phyloP scores from a whole-genome alignment of 2,888 invertebrate species.

The Exocentrus adspersus region DNA sequence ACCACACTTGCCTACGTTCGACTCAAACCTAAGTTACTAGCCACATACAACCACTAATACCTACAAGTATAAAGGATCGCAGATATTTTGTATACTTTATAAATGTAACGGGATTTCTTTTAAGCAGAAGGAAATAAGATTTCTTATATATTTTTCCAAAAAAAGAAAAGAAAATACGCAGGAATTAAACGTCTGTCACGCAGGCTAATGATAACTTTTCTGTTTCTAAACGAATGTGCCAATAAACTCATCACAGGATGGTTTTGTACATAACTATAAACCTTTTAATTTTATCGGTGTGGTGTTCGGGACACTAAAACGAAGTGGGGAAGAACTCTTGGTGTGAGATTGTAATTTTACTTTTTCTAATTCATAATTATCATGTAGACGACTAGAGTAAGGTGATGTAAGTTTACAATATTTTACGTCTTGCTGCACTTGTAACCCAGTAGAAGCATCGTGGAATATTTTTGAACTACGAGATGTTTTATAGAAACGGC shows the following conservation, averaged over 20 bases:
- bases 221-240: slow-evolving; percentile 49
- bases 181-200: slow-evolving; percentile 24
- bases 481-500: too few species aligned
- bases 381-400: slow-evolving; percentile 12
- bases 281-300: slow-evolving; percentile 40
- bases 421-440: slow-evolving; percentile 7
- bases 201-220: slow-evolving; percentile 31
- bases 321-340: background rate
- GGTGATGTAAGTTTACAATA: slow-evolving; percentile 20
- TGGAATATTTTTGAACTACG: too few species aligned
- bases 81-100: slow-evolving; percentile 24
- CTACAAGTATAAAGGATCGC: slow-evolving; percentile 27
- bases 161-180: slow-evolving; percentile 8
- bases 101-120: background rate
- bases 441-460: too few species aligned
- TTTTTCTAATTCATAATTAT: slow-evolving; percentile 4
- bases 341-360: slow-evolving; percentile 27
- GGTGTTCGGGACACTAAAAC: slow-evolving; percentile 46
- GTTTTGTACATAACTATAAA: slow-evolving; percentile 31
- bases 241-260: slow-evolving; percentile 45
- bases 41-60: slow-evolving; percentile 28
- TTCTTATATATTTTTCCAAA: slow-evolving; percentile 18
- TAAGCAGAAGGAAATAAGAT: background rate
- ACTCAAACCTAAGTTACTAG: slow-evolving; percentile 39
- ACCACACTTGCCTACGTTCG: slow-evolving; percentile 59